Evolutionary conservation across 2,888 invertebrate genomes (phyloP).

Genomic region (Ochropleura plecta): DNA sequence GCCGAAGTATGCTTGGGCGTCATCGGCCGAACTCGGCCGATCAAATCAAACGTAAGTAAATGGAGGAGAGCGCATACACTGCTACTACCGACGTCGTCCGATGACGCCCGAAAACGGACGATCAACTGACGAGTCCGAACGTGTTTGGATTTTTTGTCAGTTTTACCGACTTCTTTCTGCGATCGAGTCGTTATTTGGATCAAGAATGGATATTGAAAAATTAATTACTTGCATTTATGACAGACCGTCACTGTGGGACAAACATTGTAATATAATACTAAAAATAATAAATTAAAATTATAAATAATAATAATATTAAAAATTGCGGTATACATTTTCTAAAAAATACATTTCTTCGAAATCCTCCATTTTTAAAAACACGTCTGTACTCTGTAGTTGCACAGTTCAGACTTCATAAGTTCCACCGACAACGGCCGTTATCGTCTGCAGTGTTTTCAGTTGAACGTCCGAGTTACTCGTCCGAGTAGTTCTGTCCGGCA

Average conservation of each 20-base stretch:
- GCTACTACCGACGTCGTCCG: no score
- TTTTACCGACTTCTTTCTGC: conserved; percentile 21
- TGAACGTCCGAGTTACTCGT: no score
- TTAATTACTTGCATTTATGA: conserved; percentile 3
- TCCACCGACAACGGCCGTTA: conserved; percentile 17
- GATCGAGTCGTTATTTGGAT: conserved; percentile 15
- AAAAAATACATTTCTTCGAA: conserved; percentile 8
- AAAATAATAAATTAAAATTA: no score
- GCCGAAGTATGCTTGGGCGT: no score
- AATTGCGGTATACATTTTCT: no score
- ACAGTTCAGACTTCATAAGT: conserved; percentile 8
- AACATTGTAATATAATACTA: background rate
- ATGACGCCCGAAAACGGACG: no score
- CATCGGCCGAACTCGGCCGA: no score
- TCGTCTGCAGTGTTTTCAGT: no score
- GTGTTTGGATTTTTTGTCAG: conserved; percentile 5
- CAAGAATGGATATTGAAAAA: conserved; percentile 9
- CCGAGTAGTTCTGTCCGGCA: no score
- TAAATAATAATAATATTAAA: no score
- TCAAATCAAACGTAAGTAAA: no score
- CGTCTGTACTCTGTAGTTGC: conserved; percentile 11
- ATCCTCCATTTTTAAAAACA: conserved; percentile 6
- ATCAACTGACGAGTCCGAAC: conserved; percentile 5
- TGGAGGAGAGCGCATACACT: no score
- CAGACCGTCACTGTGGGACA: conserved; percentile 3